Conservation (phyloP, 2,797 vertebrate genomes). For the Poeciliopsis turneri region DNA sequence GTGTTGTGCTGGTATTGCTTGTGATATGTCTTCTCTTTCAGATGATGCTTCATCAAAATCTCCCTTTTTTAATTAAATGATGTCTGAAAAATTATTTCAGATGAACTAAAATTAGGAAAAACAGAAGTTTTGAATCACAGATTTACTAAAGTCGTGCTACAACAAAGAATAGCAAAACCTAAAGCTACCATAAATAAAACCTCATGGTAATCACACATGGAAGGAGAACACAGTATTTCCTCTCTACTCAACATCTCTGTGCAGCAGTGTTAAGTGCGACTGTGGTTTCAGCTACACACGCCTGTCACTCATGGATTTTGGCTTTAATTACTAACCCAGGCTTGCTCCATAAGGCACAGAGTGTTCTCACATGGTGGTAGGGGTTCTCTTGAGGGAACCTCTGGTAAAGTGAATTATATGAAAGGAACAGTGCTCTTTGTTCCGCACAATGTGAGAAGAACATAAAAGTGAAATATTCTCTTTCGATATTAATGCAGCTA, state of each 20-base stretch:
- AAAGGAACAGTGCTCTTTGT: constrained; percentile 28
- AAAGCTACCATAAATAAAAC: constrained; percentile 9
- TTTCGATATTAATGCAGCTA: not conserved
- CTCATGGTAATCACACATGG: not conserved
- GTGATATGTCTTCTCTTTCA: not conserved
- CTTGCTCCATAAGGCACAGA: constrained; percentile 53
- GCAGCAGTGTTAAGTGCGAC: constrained; percentile 11
- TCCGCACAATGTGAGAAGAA: constrained; percentile 21
- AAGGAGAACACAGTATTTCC: not conserved
- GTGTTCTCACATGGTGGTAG: constrained; percentile 55
- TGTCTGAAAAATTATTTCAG: not conserved
- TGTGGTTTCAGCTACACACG: constrained; percentile 32
- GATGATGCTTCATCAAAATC: not conserved
- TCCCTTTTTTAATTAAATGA: not conserved
- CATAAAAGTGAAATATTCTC: not conserved
- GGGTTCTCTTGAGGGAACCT: constrained; percentile 51
- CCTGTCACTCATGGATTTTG: constrained; percentile 52
- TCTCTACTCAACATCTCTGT: constrained; percentile 2
- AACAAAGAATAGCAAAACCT: not conserved
- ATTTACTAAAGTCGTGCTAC: not conserved
- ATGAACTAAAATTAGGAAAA: not conserved
- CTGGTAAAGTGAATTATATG: constrained; percentile 46
- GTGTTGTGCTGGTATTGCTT: not conserved
- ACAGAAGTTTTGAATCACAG: not conserved
- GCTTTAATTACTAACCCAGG: constrained; percentile 69